Base-by-base conservation (phyloP, 1,140 invertebrate species). In the Zaprionus tsacasi region DNA sequence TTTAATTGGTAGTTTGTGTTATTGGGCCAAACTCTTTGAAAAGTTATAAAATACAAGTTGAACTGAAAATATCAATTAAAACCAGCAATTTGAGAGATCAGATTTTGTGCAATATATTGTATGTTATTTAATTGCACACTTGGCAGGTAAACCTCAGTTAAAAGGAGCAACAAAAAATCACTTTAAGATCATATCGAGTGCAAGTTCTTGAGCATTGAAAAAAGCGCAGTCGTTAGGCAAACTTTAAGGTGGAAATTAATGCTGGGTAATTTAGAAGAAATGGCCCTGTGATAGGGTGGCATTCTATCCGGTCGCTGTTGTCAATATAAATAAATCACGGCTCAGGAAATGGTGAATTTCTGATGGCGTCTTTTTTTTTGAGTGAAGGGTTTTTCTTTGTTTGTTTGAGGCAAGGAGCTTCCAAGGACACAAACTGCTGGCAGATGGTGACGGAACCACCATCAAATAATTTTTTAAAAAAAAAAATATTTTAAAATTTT, bases 261-360 rank as follows among this genome's bases (percentile, higher is more conserved):
- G 63, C 8, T 8, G 56, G 48, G 25, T 36, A 72, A 55, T 60
- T 59, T 36, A 45, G n/a, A 67, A 60, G 52, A 60, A 60, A 72
- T 55, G 13, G 15, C 21, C 30, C 35, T 17, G n/a, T 36, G 70
- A 72, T 72, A 54, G 36, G 43, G 45, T 43, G 35, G 15, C 13
- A 10, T 63, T 36, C 48, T 38, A 67, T 59, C 17, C 70, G 50
- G 63, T 27, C 55, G 55, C 36, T 45, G 40, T 54, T 72, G 54
- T 67, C 70, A 52, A 67, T 59, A 68, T 43, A 27, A 36, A 68
- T 72, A 72, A 72, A 68, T 72, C 70, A 68, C 43, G 13, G 48
- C 36, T 11, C 15, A 66, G 45, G 69, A 45, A 36, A 64, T 70
- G 38, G 33, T 30, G 45, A 50, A 50, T 50, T 56, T 40, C 50